These are phyloP conservation scores for Pantala flavescens DNA, from an alignment of 1,140 invertebrate genomes.

Conservation along the genomic window DNA sequence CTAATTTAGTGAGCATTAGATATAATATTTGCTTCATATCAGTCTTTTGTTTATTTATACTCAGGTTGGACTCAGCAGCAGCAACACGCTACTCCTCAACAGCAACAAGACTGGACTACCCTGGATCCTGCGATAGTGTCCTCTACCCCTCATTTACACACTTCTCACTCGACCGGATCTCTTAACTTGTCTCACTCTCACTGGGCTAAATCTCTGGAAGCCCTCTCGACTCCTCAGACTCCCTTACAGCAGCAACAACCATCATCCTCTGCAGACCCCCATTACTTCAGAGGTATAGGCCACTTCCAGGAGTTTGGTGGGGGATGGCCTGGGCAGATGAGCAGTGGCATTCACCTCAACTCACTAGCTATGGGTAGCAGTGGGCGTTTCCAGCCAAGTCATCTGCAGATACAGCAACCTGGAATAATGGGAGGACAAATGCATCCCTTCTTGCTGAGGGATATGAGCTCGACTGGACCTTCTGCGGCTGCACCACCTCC, in stretches of 20 bases:
- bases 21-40: no score
- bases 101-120: slow-evolving; percentile 57
- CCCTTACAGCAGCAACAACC: background rate
- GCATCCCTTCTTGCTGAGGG: background rate
- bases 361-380: background rate
- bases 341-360: background rate
- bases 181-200: background rate
- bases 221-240: background rate
- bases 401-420: background rate
- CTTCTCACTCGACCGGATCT: slow-evolving; percentile 18
- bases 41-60: no score
- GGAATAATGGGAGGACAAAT: background rate
- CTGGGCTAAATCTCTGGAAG: background rate
- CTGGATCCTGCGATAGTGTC: slow-evolving; percentile 79
- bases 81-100: slow-evolving; percentile 31
- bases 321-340: background rate
- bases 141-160: slow-evolving; percentile 34
- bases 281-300: background rate
- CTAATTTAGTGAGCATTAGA: no score
- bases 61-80: slow-evolving; percentile 38
- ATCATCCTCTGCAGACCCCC: background rate
- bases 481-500: background rate
- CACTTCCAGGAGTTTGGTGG: background rate
- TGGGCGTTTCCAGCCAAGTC: background rate
- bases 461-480: background rate